A percentile compares a stretch with the other conserved stretches of the same genome.
These are phyloP conservation scores for Cephalotes varians DNA, from an alignment of 2,888 invertebrate genomes.

Conservation along the genomic window DNA sequence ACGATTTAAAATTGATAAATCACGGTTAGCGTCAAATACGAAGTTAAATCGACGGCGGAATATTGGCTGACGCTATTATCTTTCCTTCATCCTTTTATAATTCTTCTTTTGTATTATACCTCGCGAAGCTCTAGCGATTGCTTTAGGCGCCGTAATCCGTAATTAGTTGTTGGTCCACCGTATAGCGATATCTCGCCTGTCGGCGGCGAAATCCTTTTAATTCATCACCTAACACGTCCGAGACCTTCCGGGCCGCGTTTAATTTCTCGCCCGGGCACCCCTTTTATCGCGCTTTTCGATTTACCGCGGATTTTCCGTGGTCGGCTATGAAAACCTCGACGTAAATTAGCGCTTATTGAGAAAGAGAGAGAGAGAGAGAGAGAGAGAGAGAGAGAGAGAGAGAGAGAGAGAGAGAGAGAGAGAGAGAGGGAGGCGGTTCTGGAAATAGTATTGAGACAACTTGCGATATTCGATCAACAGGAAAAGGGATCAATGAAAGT, in stretches of 20 bases:
- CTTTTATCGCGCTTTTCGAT: conserved; percentile 62
- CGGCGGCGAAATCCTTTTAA: conserved; percentile 24
- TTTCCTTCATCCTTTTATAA: neutral
- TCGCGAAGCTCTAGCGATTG: neutral
- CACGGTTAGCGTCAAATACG: neutral
- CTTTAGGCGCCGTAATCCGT: conserved; percentile 18
- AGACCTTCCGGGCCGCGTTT: conserved; percentile 56
- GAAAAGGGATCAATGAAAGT: neutral
- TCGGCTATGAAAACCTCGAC: conserved; percentile 15
- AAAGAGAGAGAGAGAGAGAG: neutral
- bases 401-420: neutral
- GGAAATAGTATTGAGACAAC: neutral
- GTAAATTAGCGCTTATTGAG: conserved; percentile 38
- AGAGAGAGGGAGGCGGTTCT: neutral
- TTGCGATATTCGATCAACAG: neutral
- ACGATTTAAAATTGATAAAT: neutral
- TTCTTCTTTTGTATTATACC: conserved; percentile 14
- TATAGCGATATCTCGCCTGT: neutral
- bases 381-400: neutral
- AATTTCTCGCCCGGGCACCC: conserved; percentile 66
- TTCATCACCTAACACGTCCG: conserved; percentile 44
- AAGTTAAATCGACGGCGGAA: neutral
- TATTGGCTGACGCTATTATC: neutral
- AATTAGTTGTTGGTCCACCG: conserved; percentile 30
- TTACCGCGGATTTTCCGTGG: conserved; percentile 41